A percentile compares a stretch with the other conserved stretches of the same genome.
phyloP scores from a whole-genome alignment of 2,888 invertebrate species.

The Gerosis bhagava region DNA sequence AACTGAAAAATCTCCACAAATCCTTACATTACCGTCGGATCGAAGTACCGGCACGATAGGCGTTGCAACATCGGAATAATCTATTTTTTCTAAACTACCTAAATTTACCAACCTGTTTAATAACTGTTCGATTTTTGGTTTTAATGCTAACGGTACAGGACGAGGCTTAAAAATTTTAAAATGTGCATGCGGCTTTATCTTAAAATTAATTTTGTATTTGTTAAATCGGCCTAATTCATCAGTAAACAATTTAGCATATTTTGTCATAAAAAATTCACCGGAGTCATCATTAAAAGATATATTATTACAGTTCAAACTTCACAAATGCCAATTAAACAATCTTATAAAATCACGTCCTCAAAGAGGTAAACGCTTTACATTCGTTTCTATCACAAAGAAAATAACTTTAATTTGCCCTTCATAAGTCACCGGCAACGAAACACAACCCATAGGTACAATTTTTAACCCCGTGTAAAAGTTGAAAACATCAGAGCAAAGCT shows the following conservation, averaged over 20 bases:
- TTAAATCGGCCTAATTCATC: conserved; percentile 25
- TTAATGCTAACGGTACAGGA: conserved; percentile 27
- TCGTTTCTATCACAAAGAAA: conserved; percentile 4
- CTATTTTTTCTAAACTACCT: conserved; percentile 27
- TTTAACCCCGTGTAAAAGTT: conserved; percentile 5
- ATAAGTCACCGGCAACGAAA: background rate
- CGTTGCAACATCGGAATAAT: conserved; percentile 24
- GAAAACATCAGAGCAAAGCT: background rate
- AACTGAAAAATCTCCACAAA: conserved; percentile 30
- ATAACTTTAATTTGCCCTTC: background rate
- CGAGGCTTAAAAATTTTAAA: conserved; percentile 29
- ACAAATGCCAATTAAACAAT: too few species aligned
- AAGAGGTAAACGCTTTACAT: background rate
- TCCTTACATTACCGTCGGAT: conserved; percentile 21
- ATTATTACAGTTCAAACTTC: too few species aligned
- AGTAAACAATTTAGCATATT: conserved; percentile 21
- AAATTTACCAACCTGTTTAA: conserved; percentile 24
- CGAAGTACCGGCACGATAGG: conserved; percentile 29
- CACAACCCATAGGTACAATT: conserved; percentile 1
- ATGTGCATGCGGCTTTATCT: conserved; percentile 21
- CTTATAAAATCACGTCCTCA: too few species aligned
- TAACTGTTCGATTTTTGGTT: conserved; percentile 27
- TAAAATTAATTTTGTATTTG: conserved; percentile 25
- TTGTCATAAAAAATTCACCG: background rate
- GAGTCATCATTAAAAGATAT: background rate